These are phyloP conservation scores for Petrocephalus sullivani DNA, from an alignment of 2,797 vertebrate genomes.

Conservation along the genomic window DNA sequence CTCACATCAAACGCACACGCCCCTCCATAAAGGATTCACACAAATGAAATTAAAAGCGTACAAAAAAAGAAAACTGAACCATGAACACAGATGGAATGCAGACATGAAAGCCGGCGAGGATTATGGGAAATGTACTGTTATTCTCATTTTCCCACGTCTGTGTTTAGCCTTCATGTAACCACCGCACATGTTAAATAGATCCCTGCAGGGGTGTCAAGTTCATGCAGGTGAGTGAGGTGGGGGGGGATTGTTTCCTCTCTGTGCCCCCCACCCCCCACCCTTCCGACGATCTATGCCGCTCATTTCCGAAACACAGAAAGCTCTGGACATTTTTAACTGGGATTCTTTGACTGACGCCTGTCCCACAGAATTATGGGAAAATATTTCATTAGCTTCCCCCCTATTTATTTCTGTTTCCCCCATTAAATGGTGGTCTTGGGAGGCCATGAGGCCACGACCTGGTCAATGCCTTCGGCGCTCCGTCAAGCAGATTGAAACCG, in stretches of 20 bases:
- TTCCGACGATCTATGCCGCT: not conserved
- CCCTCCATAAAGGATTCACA: not conserved
- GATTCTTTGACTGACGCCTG: not conserved
- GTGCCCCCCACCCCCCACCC: not conserved
- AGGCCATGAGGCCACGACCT: not conserved
- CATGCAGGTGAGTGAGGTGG: not conserved
- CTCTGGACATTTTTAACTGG: not conserved
- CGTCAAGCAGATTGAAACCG: not conserved
- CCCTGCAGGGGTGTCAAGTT: not conserved
- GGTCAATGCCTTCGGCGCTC: not conserved
- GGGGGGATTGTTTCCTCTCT: not conserved
- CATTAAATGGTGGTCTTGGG: not conserved
- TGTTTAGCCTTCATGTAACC: not conserved
- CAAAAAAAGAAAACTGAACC: not conserved
- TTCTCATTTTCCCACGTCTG: not conserved
- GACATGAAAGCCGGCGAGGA: not conserved
- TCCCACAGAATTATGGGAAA: not conserved
- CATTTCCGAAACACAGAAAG: not conserved
- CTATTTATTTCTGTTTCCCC: conserved; percentile 3
- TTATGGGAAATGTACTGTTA: not conserved
- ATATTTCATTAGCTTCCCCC: not conserved
- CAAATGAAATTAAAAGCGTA: not conserved
- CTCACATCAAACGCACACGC: not conserved
- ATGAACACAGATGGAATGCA: not conserved
- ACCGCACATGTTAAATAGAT: not conserved